These are phyloP conservation scores for Nasonia oneida DNA, from an alignment of 2,888 invertebrate genomes.

Conservation along the genomic window DNA sequence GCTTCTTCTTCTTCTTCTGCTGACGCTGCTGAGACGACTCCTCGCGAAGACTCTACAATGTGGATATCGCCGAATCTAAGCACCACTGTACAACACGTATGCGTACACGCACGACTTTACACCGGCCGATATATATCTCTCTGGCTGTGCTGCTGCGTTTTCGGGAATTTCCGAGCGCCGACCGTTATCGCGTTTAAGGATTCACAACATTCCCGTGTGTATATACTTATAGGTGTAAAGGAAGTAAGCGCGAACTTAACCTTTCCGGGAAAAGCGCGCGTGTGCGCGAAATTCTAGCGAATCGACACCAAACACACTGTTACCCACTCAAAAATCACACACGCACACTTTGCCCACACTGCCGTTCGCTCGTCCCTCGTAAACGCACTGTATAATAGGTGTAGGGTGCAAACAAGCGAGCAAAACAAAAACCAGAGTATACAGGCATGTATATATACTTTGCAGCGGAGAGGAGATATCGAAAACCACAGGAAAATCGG, in stretches of 20 bases:
- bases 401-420: too few relatives aligned
- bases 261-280: not conserved
- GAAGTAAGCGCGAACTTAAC: conserved; percentile 1
- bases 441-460: not conserved
- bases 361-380: not conserved
- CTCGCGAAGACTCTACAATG: conserved; percentile 17
- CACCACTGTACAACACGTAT: conserved; percentile 20
- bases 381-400: not conserved
- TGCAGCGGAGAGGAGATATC: not conserved
- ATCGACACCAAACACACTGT: not conserved
- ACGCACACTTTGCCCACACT: not conserved
- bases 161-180: too few relatives aligned
- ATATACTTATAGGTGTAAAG: not conserved
- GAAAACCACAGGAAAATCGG: not conserved
- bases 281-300: not conserved
- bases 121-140: not conserved
- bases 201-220: not conserved
- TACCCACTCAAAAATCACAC: not conserved
- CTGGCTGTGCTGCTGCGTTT: not conserved
- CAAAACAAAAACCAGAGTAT: not conserved
- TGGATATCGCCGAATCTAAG: conserved; percentile 26
- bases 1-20: not conserved
- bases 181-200: not conserved
- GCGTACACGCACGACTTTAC: not conserved
- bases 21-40: not conserved